Conservation (phyloP, 2,113 vertebrate species). For the Heterotilapia buettikoferi region DNA sequence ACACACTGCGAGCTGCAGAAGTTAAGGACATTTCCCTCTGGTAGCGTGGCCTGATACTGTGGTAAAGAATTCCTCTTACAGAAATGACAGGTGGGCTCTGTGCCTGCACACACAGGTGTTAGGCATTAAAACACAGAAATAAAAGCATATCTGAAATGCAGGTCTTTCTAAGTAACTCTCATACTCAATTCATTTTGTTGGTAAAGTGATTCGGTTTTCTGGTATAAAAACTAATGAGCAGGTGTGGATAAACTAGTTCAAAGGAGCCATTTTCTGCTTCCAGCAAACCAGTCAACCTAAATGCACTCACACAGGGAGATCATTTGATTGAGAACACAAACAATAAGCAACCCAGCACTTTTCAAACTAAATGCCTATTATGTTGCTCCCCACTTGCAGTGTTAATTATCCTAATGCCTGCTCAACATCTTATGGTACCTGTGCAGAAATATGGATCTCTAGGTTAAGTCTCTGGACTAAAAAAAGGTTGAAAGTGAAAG, state of each 20-base stretch:
- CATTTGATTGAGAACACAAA: background rate
- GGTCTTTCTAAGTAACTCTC: background rate
- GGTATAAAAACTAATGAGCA: background rate
- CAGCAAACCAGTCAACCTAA: background rate
- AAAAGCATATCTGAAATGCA: background rate
- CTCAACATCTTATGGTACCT: background rate
- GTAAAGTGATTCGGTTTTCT: background rate
- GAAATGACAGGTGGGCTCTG: slow-evolving; percentile 93
- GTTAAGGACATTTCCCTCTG: slow-evolving; percentile 92
- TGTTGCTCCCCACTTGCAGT: background rate
- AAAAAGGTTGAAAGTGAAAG: background rate
- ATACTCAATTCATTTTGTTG: background rate
- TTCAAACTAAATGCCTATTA: background rate
- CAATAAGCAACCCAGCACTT: background rate
- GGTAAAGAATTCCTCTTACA: slow-evolving; percentile 96
- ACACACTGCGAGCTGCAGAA: slow-evolving; percentile 98
- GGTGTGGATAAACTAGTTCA: background rate
- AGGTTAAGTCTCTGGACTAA: background rate
- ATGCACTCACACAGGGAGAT: background rate
- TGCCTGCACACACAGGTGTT: slow-evolving; percentile 66
- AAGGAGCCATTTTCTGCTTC: background rate
- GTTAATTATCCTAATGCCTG: background rate
- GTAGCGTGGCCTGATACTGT: slow-evolving; percentile 94
- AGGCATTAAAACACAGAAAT: background rate
- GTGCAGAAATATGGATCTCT: background rate